Conservation (phyloP, 2,888 invertebrate genomes). For the Microlaimidae sp. region DNA sequence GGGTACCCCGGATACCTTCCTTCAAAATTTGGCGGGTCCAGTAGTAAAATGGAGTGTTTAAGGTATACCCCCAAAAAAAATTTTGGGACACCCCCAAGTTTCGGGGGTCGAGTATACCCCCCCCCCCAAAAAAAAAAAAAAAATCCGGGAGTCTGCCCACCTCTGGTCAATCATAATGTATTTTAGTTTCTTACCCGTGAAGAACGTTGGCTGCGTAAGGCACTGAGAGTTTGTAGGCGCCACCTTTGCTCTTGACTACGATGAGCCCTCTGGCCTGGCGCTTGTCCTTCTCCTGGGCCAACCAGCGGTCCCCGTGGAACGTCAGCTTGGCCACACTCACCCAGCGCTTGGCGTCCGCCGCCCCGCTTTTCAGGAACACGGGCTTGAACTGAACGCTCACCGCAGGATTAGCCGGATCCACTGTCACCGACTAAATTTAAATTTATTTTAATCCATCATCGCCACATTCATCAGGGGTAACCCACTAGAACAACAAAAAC, state of each 20-base stretch:
- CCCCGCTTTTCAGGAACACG: constrained; percentile 25
- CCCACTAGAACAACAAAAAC: neutral
- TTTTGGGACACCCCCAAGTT: too few species aligned
- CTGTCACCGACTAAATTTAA: constrained; percentile 34
- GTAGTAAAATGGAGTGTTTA: too few species aligned
- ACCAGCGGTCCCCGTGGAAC: constrained; percentile 19
- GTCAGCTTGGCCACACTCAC: constrained; percentile 25
- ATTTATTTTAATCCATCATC: constrained; percentile 8
- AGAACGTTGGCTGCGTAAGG: constrained; percentile 48
- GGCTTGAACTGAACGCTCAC: constrained; percentile 52
- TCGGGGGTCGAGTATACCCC: too few species aligned
- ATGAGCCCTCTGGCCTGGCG: constrained; percentile 36
- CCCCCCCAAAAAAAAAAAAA: too few species aligned
- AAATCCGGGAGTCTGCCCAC: too few species aligned
- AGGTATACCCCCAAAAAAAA: too few species aligned
- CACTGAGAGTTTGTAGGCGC: constrained; percentile 45
- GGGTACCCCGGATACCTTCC: too few species aligned
- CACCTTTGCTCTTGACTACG: constrained; percentile 42
- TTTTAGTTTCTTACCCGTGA: constrained; percentile 40
- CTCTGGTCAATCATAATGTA: too few species aligned
- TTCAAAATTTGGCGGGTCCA: too few species aligned
- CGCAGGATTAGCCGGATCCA: constrained; percentile 47
- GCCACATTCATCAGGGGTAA: neutral
- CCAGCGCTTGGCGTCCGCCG: constrained; percentile 3
- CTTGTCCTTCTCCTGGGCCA: neutral